Base-by-base conservation (phyloP, 2,888 invertebrate species). In the Cataglyphis rosenhaueri region DNA sequence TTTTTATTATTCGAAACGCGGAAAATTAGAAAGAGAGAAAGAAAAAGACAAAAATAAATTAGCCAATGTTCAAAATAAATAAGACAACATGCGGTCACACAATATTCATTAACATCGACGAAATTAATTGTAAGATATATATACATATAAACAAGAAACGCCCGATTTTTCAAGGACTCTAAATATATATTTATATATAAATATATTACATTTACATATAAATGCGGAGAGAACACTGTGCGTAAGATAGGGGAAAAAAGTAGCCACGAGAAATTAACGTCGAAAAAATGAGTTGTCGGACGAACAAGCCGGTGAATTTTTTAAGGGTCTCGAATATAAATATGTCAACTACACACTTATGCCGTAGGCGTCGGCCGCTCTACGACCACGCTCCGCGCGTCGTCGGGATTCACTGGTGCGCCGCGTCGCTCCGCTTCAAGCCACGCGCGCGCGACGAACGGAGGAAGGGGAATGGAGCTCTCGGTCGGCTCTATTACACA, bases 401-500 rank as follows among this genome's bases (percentile, higher is more conserved):
- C 84, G 66, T 81, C 82, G 88, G 85, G 90, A 90, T 89, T 88
- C 85, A 87, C 85, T 87, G 85, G 84, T 59, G 59, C 59, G 18
- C 18, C 21, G 61, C 81, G 15, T 25, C 61, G 61, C 21, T 35
- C 32, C 59, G 73, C 38, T n/a, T 59, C n/a, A 64, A 64, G 64
- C 75, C 25, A 21, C 52, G 75, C 81, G 82, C 81, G 82, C 83
- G 32, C 73, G 57, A 73, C 64, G 84, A 73, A 64, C 52, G 52
- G n/a, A 52, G 52, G 52, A 52, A 52, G 52, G 52, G 52, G 52
- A 52, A 52, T 29, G 71, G 64, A 62, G 71, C 76, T 74, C 57
- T 74, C 32, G 59, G 44, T 48, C 81, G 35, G 15, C 82, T 70
- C 64, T 84, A 90, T 89, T 87, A 90, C 92, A 91, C 91, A 90